These are phyloP conservation scores for Cheirogaleus medius DNA, from an alignment of 2,113 vertebrate species.

Conservation along the genomic window DNA sequence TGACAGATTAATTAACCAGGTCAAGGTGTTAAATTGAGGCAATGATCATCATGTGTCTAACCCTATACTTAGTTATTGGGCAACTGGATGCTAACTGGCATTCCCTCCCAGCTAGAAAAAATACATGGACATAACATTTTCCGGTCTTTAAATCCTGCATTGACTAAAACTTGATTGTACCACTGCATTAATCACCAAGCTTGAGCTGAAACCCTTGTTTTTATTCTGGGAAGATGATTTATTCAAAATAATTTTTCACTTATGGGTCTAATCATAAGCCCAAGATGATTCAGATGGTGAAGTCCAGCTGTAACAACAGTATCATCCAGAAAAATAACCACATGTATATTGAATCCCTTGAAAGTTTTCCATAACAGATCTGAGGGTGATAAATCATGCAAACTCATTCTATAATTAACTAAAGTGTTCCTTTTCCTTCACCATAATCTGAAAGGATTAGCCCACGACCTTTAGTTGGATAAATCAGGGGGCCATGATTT, in stretches of 20 bases:
- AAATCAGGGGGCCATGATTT: conserved; percentile 38
- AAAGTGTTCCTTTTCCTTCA: conserved; percentile 69
- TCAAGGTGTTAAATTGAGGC: conserved; percentile 38
- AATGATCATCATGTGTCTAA: neutral
- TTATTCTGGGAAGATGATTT: conserved; percentile 76
- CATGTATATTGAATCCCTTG: conserved; percentile 59
- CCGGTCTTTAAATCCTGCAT: neutral
- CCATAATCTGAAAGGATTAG: conserved; percentile 28
- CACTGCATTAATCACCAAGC: neutral
- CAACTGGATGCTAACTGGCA: conserved; percentile 5
- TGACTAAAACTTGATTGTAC: conserved; percentile 45
- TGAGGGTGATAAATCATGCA: conserved; percentile 56
- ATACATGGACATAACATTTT: neutral
- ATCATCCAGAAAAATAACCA: conserved; percentile 63
- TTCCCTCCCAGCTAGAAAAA: conserved; percentile 48
- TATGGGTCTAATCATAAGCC: conserved; percentile 67
- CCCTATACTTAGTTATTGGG: conserved; percentile 48
- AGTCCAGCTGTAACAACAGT: conserved; percentile 58
- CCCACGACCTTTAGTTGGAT: conserved; percentile 54
- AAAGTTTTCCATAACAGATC: conserved; percentile 74
- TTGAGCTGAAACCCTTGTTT: conserved; percentile 68
- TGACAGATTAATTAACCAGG: conserved; percentile 34
- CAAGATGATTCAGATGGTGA: conserved; percentile 74
- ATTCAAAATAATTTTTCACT: conserved; percentile 78
- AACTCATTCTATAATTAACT: conserved; percentile 76